Evolutionary conservation across 2,113 vertebrate species (phyloP).

Genomic region (Zosterops lateralis): DNA sequence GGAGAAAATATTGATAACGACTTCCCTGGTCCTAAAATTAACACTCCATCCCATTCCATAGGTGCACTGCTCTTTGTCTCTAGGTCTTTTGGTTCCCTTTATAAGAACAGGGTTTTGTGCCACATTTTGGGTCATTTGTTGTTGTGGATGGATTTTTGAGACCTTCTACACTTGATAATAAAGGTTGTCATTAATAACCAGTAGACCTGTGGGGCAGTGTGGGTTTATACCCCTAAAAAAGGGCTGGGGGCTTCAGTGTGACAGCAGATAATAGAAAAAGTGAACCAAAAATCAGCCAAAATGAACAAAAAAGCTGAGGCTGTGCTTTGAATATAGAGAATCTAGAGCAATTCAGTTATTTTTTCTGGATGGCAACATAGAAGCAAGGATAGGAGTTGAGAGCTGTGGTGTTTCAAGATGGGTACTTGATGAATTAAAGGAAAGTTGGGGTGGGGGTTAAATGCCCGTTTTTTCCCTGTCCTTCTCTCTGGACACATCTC

Average conservation of each 20-base stretch:
- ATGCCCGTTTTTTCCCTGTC: not conserved
- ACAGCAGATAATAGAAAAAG: not conserved
- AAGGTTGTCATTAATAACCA: not conserved
- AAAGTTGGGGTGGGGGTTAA: not conserved
- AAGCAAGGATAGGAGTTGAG: not conserved
- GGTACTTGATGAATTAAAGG: not conserved
- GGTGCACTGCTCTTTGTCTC: not conserved
- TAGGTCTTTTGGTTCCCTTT: not conserved
- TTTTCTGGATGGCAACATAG: not conserved
- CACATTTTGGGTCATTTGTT: not conserved
- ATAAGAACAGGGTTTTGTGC: not conserved
- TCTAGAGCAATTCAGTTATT: not conserved
- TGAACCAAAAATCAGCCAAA: not conserved
- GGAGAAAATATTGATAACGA: not conserved
- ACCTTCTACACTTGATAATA: not conserved
- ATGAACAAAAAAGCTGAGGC: not conserved
- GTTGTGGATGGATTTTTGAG: not conserved
- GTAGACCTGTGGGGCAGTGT: not conserved
- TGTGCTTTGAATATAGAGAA: not conserved
- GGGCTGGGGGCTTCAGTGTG: not conserved
- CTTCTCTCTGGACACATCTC: not conserved
- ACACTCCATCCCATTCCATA: accelerated
- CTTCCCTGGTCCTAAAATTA: not conserved
- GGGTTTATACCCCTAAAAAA: not conserved
- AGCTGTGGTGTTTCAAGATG: not conserved